Evolutionary conservation across 1,140 invertebrate species (phyloP), one percentile per base, ranked within the genome.

Genomic region (Cyclargus thomasi): DNA sequence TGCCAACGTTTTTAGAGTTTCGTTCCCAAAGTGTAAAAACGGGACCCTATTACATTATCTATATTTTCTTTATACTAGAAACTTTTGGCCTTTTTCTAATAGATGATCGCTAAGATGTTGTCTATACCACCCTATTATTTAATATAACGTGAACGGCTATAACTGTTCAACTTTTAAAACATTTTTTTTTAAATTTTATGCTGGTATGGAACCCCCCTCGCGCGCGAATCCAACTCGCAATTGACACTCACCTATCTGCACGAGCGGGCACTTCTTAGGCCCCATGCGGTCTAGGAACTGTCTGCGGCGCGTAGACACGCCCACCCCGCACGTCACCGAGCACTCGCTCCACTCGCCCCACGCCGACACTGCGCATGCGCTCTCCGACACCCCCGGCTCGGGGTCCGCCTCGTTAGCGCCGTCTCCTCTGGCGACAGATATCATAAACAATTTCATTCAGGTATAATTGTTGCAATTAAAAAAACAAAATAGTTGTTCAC

Each of bases 291-390:
- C 92, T 0, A 93, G 73, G 83, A 97, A 97, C 20, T 92, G 91
- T 20, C 97, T 88, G 0, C 93, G 94, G 35, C 96, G 91, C 86
- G 95, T 95, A 80, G 92, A 93, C 53, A 95, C 88, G 0, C 97
- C 97, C 39, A 95, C 89, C 1, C 96, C 97, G 82, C 97, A 98
- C 8, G 94, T 94, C 1, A 93, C 93, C 0, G 96, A 96, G 85
- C 97, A 98, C 70, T 95, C 93, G 6, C 95, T 95, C 96, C 96
- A 98, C 0, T 91, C 83, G 18, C 93, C 92, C 97, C 97, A 98
- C 14, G 93, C 92, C 1, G 93, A 93, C 0, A 94, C 95, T 39
- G 91, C 89, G 81, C 97, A 98, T n/a, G 94, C 72, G 0, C 92
- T 92, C 39, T 87, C 86, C 20, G 88, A 68, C 7, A 80, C 81